These are phyloP conservation scores for Austrolebias charrua DNA, from an alignment of 2,797 vertebrate species.

Conservation along the genomic window DNA sequence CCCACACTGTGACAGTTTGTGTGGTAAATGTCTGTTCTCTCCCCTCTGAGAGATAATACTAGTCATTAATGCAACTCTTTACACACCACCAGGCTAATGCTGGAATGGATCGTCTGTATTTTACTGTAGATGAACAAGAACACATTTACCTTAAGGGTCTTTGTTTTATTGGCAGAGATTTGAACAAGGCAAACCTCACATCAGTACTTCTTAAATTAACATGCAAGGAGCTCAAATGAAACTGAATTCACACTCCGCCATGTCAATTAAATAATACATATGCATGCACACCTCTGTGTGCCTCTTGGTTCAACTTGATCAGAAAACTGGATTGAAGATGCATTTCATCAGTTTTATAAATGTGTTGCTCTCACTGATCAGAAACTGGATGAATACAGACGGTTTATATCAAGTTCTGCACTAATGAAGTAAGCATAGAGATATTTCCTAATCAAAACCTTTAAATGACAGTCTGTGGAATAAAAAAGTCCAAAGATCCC, in stretches of 20 bases:
- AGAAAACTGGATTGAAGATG: no score
- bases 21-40: neutral
- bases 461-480: no score
- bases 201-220: neutral
- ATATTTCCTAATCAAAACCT: no score
- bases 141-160: neutral
- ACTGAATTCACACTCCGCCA: neutral
- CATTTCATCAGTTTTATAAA: no score
- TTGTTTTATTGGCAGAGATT: neutral
- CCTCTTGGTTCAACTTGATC: neutral
- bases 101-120: no score
- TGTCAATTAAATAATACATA: neutral
- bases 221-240: neutral
- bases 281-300: neutral
- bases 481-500: no score
- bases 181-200: neutral
- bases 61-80: neutral
- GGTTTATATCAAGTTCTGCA: no score
- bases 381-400: no score
- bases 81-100: no score
- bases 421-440: no score
- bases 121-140: no score
- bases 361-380: no score
- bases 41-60: neutral
- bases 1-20: neutral